Base-by-base conservation (phyloP, 2,797 vertebrate species). In the Acanthurus leucopareius region DNA sequence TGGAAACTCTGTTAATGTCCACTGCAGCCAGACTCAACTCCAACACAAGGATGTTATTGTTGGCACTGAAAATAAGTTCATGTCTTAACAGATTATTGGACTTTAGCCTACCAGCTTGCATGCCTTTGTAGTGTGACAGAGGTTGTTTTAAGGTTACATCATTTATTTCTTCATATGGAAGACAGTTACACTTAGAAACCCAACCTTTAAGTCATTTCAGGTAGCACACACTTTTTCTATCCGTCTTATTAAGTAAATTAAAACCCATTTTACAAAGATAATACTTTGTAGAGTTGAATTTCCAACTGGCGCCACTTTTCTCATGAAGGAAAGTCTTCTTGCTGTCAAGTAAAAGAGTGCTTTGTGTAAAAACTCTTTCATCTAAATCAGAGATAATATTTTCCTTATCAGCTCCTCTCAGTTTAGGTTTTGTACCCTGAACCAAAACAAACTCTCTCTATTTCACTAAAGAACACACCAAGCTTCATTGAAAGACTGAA, bases 11-110 rank as follows among this genome's bases (percentile, higher is more conserved):
- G 63, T 69, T 73, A 84, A 77, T 67, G 62, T 73, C 78, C 69
- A 66, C 58, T 48, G 42, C 61, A 69, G 56, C 38, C 70, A 78
- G 57, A 80, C 59, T 82, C 53, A 77, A 57, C 62, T 80, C 52
- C 54, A 86, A 74, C 62, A 80, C 61, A 88, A 79, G 88, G 86
- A 91, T 83, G 86, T 93, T 92, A 87, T 93, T 92, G 82, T 93
- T 93, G 87, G 92, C 87, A 79, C 51, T 68, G 70, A 80, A 78
- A 80, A 53, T 85, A 87, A 82, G 69, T 59, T 25, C 77, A 79
- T 49, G 69, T 85, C 51, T 88, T 76, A 81, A 87, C 71, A 87
- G 79, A 92, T 92, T 86, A 86, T 67, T 89, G 84, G 86, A 92
- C 73, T 88, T 85, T 61, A 66, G 81, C 73, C 86, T 75, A 78